Base-by-base conservation (phyloP, 2,888 invertebrate species). In the Monopis laevigella region DNA sequence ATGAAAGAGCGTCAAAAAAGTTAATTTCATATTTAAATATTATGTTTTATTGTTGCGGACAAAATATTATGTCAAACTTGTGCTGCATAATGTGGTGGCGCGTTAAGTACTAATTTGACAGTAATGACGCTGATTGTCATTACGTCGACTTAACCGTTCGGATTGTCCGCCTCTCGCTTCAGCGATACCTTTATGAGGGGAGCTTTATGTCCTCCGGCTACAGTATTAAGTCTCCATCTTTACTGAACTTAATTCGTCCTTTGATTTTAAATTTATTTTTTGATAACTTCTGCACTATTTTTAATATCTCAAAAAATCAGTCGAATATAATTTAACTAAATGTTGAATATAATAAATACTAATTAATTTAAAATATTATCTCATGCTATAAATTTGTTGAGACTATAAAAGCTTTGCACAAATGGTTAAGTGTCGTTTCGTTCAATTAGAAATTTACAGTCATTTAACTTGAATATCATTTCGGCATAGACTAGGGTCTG, bases 11-110 rank as follows among this genome's bases (percentile, higher is more conserved):
- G 64, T 65, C 69, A 63, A 69, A 74, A 77, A 72, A 73, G 70
- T 75, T 69, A 74, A 77, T 75, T 72, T 62, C 64, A 60, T 62
- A 67, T 75, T 73, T 72, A 70, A 73, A 74, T 71, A 70, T 67
- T 3, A 68, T 65, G 63, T 63, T 68, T 69, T 53, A 59, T 59
- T 56, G 53, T 54, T 30, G 16, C 4, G 11, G 16, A 13, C 12
- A 11, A 19, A 36, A 36, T 36, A 36, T 19, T 19, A 11, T 36
- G 21, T 36, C 36, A 36, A n/a, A 36, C 6, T 19, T 4, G 18
- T n/a, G 19, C 14, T 34, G 34, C n/a, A 29, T 29, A 16, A 34
- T 19, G 39, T 7, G n/a, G 32, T 32, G 24, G 24, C 39, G 13
- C n/a, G 27, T 39, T 13, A 11, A 13, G 39, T 10, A 12, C 24